Conservation (phyloP, 2,113 vertebrate species). For the Dromiciops gliroides region DNA sequence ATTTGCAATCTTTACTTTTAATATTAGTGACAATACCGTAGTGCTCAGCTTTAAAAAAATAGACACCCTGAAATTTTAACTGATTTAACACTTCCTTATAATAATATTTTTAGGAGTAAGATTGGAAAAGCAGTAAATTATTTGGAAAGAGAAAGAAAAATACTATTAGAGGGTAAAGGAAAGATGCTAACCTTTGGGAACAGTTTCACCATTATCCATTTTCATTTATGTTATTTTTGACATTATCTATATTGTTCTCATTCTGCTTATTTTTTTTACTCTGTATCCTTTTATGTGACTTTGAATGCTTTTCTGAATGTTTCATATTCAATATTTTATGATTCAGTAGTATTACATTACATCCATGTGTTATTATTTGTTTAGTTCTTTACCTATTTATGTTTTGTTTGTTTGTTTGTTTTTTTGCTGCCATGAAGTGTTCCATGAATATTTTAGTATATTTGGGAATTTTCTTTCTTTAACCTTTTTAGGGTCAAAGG, state of each 20-base stretch:
- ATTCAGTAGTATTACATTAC: neutral
- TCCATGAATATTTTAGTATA: neutral
- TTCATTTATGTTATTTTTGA: neutral
- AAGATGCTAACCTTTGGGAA: neutral
- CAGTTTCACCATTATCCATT: neutral
- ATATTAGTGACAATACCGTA: conserved; percentile 58
- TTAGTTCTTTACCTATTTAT: neutral
- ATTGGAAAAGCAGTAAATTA: conserved; percentile 57
- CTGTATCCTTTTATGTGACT: neutral
- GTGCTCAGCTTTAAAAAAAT: conserved; percentile 54
- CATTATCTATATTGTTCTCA: neutral
- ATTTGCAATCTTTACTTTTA: conserved; percentile 54
- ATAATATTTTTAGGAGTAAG: conserved; percentile 74
- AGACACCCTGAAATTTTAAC: conserved; percentile 67
- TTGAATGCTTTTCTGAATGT: neutral
- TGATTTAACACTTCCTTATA: conserved; percentile 64
- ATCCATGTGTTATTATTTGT: too few species aligned
- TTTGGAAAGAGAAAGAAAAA: conserved; percentile 40
- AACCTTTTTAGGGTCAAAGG: neutral
- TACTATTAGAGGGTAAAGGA: neutral
- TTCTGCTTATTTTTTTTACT: neutral
- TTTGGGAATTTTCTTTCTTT: neutral
- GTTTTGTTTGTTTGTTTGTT: neutral
- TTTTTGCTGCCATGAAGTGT: neutral
- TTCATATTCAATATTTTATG: neutral